These are phyloP conservation scores for Zaprionus taronus DNA, from an alignment of 1,140 invertebrate genomes.

Conservation along the genomic window DNA sequence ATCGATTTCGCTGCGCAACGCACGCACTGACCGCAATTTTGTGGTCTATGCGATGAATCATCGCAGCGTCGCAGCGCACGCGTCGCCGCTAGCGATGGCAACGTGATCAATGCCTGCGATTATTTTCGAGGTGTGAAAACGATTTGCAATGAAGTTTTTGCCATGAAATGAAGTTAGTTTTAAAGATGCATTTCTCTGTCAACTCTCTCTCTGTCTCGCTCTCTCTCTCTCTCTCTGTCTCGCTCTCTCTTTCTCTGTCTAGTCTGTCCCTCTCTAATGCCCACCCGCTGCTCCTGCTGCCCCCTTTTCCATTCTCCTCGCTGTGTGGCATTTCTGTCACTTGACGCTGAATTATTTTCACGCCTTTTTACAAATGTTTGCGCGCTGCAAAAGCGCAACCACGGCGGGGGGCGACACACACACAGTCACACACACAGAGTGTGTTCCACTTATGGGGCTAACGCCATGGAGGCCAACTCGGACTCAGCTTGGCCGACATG, in stretches of 20 bases:
- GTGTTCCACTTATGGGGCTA: slow-evolving; percentile 79
- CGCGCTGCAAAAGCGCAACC: slow-evolving; percentile 67
- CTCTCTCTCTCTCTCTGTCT: background rate
- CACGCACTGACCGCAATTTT: slow-evolving; percentile 81
- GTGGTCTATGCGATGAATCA: slow-evolving; percentile 73
- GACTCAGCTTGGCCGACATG: slow-evolving; percentile 67
- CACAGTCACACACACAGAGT: slow-evolving; percentile 18
- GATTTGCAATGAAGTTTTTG: background rate
- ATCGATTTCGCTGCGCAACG: slow-evolving; percentile 74
- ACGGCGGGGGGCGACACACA: slow-evolving; percentile 76
- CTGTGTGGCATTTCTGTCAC: slow-evolving; percentile 82
- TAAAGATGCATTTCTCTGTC: background rate
- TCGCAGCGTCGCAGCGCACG: slow-evolving; percentile 42
- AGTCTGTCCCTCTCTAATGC: background rate
- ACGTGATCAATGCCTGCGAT: slow-evolving; percentile 7
- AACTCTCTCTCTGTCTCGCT: no score
- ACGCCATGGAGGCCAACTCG: slow-evolving; percentile 55
- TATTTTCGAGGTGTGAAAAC: background rate
- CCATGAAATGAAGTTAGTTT: background rate
- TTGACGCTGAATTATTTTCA: slow-evolving; percentile 83
- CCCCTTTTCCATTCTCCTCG: slow-evolving; percentile 30
- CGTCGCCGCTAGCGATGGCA: slow-evolving; percentile 56
- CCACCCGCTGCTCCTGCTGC: background rate
- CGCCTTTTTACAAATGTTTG: slow-evolving; percentile 83
- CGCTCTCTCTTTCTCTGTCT: background rate